Evolutionary conservation across 2,797 vertebrate species (phyloP).

Genomic region (Gephyroberyx darwinii): DNA sequence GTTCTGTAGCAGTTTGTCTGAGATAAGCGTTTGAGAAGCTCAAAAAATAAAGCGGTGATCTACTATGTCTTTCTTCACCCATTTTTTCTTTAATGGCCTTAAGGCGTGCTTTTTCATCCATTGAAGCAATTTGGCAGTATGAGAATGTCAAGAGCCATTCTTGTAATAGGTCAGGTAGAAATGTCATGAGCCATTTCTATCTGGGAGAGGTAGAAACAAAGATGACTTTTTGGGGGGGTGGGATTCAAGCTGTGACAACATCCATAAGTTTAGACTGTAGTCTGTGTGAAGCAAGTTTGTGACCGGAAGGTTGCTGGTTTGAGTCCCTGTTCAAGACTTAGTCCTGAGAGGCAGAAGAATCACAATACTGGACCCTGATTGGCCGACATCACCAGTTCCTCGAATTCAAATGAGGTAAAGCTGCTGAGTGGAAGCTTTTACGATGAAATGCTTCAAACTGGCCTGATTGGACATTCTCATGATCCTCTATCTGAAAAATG

Average conservation of each 20-base stretch:
- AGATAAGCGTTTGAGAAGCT: constrained; percentile 51
- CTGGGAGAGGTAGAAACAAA: constrained; percentile 6
- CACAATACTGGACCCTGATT: too few relatives aligned
- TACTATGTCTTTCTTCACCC: not conserved
- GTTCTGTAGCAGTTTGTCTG: constrained; percentile 38
- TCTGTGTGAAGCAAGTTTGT: too few relatives aligned
- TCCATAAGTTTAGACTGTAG: constrained; percentile 21
- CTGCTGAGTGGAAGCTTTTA: too few relatives aligned
- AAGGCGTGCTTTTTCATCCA: constrained; percentile 10
- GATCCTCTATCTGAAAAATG: too few relatives aligned
- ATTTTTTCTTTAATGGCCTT: constrained; percentile 27
- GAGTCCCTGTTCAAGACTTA: too few relatives aligned
- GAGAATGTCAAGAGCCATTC: constrained; percentile 26
- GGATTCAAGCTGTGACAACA: constrained; percentile 23
- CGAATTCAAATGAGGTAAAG: too few relatives aligned
- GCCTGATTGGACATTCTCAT: too few relatives aligned
- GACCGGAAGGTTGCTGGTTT: too few relatives aligned
- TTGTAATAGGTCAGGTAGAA: constrained; percentile 17
- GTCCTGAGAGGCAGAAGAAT: too few relatives aligned
- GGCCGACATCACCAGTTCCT: too few relatives aligned
- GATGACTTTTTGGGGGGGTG: constrained; percentile 6
- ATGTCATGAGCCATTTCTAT: constrained; percentile 24
- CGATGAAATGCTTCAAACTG: too few relatives aligned
- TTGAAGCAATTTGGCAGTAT: not conserved
- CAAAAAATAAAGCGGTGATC: constrained; percentile 63